Base-by-base conservation (phyloP, 2,113 vertebrate species). In the Heloderma charlesbogerti region DNA sequence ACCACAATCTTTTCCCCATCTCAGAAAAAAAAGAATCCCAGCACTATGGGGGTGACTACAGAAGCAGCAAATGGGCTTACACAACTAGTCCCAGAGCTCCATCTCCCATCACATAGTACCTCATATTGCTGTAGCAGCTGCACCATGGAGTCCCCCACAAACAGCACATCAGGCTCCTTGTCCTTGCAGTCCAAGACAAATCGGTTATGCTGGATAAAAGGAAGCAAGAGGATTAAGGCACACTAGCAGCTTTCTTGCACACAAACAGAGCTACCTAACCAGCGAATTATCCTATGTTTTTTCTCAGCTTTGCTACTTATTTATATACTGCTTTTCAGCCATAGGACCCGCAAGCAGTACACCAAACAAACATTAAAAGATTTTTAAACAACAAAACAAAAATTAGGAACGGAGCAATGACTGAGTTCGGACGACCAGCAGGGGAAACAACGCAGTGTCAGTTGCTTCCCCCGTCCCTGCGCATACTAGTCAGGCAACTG, bases 91-190 rank as follows among this genome's bases (percentile, higher is more conserved):
- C 79, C 89, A 1, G 1, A 66, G 0, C 1, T 37, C 37, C 9
- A 63, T 29, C 1, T 1, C 0, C 27, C 15, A 12, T 31, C 18
- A 57, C 0, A 0, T 48, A 83, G 90, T 94, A 99, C 99, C 98
- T 99, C 99, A 1, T 98, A 98, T 74, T 99, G 99, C 95, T 99
- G 98, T 93, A 99, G 98, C 84, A 99, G 93, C 93, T 99, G 99
- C 78, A 99, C 97, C 99, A 99, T 99, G 91, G 98, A 99, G 96
- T 99, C 99, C 0, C 99, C 99, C 45, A 99, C 98, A 93, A 99
- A 99, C 75, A 99, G 98, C 87, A 99, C 98, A 0, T 98, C 98
- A 0, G 98, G 98, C 79, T 98, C 98, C 94, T 98, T 98, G 96
- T 98, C 98, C 69, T 98, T 98, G 95, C 98, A 98, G 94, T 98